These are phyloP conservation scores for Ispidina lecontei DNA, from an alignment of 2,797 vertebrate genomes.

Conservation along the genomic window DNA sequence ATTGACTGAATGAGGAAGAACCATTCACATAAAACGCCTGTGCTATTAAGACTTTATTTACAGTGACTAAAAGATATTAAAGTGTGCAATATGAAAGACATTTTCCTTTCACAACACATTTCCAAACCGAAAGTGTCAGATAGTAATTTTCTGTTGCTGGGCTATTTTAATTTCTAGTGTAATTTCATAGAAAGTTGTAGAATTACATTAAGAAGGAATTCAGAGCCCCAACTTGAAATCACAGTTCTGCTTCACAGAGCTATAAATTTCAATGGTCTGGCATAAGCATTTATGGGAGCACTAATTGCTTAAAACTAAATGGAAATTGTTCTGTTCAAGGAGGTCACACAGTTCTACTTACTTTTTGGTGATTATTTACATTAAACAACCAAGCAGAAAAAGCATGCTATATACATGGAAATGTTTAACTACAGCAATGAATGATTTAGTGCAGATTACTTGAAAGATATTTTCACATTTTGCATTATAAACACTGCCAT, in stretches of 20 bases:
- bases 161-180: not conserved
- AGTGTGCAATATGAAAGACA: not conserved
- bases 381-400: slow-evolving; percentile 57
- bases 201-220: not conserved
- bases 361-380: slow-evolving; percentile 60
- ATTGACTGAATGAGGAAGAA: not conserved
- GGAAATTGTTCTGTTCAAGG: slow-evolving; percentile 37
- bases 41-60: not conserved
- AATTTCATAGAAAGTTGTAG: not conserved
- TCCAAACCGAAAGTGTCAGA: not conserved
- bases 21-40: not conserved
- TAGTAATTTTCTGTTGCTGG: not conserved
- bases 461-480: slow-evolving; percentile 15
- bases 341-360: slow-evolving; percentile 26
- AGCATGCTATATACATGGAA: slow-evolving; percentile 26
- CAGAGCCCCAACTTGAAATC: not conserved
- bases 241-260: slow-evolving; percentile 8
- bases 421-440: slow-evolving; percentile 45
- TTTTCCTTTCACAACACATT: not conserved
- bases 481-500: slow-evolving; percentile 53
- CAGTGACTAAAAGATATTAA: not conserved
- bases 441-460: slow-evolving; percentile 65
- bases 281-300: slow-evolving; percentile 17
- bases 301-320: slow-evolving; percentile 51
- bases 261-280: slow-evolving; percentile 52